These are phyloP conservation scores for Calliphora vicina DNA, from an alignment of 1,140 invertebrate species.

Conservation along the genomic window DNA sequence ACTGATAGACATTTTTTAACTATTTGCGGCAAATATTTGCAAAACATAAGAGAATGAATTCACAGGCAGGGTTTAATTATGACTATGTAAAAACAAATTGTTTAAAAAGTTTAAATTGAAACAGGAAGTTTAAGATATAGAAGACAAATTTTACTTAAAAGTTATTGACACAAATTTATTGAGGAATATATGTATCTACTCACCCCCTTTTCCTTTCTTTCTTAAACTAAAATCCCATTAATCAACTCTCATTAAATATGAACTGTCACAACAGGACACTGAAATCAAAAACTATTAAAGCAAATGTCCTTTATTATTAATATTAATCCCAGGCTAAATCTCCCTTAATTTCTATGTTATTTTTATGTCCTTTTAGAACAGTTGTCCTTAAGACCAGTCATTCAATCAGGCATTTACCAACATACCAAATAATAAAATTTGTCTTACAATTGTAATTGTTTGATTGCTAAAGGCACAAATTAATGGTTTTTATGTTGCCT, in stretches of 20 bases:
- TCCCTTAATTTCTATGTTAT: background rate
- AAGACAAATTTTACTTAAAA: background rate
- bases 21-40: background rate
- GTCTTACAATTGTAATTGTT: constrained; percentile 30
- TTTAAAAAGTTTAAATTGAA: background rate
- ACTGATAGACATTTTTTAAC: background rate
- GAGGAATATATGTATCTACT: background rate
- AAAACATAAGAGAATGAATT: background rate
- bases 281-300: constrained; percentile 31
- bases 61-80: background rate
- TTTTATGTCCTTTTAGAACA: background rate
- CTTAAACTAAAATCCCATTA: constrained; percentile 16
- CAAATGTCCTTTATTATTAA: constrained; percentile 16
- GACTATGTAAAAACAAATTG: background rate
- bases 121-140: background rate
- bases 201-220: background rate
- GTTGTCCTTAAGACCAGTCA: background rate
- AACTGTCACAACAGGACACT: constrained; percentile 31
- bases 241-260: constrained; percentile 26
- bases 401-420: no score
- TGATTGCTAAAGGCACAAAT: background rate
- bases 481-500: background rate
- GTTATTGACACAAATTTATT: background rate
- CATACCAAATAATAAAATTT: constrained; percentile 21
- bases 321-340: background rate